Conservation (phyloP, 2,888 invertebrate species). For the Labia minor region DNA sequence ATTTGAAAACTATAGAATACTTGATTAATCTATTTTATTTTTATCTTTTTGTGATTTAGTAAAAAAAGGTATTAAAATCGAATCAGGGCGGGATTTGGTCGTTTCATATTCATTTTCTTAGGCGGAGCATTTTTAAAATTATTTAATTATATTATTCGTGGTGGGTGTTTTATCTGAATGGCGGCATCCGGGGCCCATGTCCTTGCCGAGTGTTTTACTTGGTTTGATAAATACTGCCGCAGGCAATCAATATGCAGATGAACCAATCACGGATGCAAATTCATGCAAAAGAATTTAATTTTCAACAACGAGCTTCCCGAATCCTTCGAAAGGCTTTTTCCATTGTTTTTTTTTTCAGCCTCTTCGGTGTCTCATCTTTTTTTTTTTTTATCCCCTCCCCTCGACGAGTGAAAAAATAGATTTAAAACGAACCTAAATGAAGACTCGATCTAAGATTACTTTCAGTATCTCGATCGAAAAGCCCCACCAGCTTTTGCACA, state of each 20-base stretch:
- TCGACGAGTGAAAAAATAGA: conserved; percentile 9
- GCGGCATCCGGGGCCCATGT: background rate
- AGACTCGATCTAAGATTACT: conserved; percentile 13
- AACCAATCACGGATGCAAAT: conserved; percentile 33
- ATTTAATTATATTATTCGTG: conserved; percentile 5
- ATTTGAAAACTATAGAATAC: too few species aligned
- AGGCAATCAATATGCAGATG: conserved; percentile 31
- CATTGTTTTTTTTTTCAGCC: conserved; percentile 16
- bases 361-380: background rate
- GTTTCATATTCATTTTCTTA: conserved; percentile 9
- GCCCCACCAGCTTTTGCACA: background rate
- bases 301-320: conserved; percentile 23
- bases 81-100: background rate
- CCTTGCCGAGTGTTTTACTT: background rate
- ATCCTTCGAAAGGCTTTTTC: conserved; percentile 22
- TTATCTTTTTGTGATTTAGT: too few species aligned
- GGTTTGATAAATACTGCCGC: conserved; percentile 13
- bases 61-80: background rate
- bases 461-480: background rate
- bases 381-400: background rate
- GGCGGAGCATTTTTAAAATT: background rate
- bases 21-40: too few species aligned
- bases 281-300: conserved; percentile 33
- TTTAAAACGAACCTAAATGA: conserved; percentile 5
- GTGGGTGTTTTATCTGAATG: background rate